These are phyloP conservation scores for Caenorhabditis zanzibari DNA, from an alignment of 2,888 invertebrate species.

Conservation along the genomic window DNA sequence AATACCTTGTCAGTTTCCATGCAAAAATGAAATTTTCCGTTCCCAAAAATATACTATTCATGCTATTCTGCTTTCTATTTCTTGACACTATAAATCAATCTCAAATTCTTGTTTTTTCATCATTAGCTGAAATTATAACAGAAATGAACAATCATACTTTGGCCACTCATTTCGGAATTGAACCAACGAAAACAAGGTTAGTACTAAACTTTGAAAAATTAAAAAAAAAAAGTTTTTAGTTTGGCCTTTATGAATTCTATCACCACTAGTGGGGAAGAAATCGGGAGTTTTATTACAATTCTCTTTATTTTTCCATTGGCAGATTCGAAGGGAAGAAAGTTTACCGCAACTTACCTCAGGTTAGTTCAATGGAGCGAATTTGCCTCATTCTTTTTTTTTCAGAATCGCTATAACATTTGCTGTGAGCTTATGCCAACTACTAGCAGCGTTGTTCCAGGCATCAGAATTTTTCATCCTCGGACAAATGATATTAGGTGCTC, in stretches of 20 bases:
- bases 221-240: no score
- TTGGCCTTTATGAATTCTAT: conserved; percentile 56
- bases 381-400: not conserved
- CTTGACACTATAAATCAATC: conserved; percentile 57
- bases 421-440: conserved; percentile 34
- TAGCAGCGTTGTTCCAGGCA: conserved; percentile 50
- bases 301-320: conserved; percentile 53
- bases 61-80: conserved; percentile 42
- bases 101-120: conserved; percentile 55
- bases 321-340: conserved; percentile 63
- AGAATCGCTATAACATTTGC: conserved; percentile 34
- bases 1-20: not conserved
- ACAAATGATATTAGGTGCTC: conserved; percentile 40
- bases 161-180: conserved; percentile 52
- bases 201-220: not conserved
- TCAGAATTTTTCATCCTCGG: conserved; percentile 65
- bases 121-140: conserved; percentile 43
- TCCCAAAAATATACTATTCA: conserved; percentile 54
- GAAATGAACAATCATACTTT: conserved; percentile 63
- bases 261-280: conserved; percentile 19
- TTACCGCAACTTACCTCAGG: conserved; percentile 47
- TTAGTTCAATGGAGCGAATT: conserved; percentile 1
- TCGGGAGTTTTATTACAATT: conserved; percentile 32
- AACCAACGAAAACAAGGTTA: conserved; percentile 43
- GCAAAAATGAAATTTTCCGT: conserved; percentile 30